A percentile compares a stretch with the other conserved stretches of the same genome.
Conservation (phyloP, 2,888 invertebrate genomes). For the Catocala nupta region DNA sequence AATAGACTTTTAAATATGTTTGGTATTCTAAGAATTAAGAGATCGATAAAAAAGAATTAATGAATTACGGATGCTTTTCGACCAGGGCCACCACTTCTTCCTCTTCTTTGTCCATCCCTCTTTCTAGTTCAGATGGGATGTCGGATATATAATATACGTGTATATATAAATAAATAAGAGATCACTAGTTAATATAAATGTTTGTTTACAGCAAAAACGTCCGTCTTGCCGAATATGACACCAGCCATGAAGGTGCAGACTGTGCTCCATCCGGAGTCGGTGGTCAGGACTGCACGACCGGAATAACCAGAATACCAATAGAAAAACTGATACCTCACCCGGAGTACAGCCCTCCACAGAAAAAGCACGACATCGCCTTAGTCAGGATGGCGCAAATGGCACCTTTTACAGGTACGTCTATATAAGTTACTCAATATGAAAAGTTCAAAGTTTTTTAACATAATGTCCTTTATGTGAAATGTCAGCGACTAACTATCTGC, state of each 20-base stretch:
- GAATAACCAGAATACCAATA: constrained; percentile 16
- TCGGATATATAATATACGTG: too few relatives aligned
- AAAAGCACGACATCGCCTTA: constrained; percentile 31
- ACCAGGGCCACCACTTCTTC: too few relatives aligned
- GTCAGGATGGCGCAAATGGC: constrained; percentile 26
- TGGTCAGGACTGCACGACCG: constrained; percentile 29
- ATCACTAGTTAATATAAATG: background rate
- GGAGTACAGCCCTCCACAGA: constrained; percentile 8
- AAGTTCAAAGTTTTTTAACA: too few relatives aligned
- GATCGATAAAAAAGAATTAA: too few relatives aligned
- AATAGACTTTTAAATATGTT: too few relatives aligned
- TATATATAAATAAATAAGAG: too few relatives aligned
- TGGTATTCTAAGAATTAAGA: too few relatives aligned
- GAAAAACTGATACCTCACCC: constrained; percentile 35
- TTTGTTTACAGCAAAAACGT: constrained; percentile 28
- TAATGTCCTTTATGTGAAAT: too few relatives aligned
- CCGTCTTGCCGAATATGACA: constrained; percentile 37
- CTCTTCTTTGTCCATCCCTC: too few relatives aligned
- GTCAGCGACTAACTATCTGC: too few relatives aligned
- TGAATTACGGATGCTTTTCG: too few relatives aligned
- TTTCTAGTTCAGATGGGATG: too few relatives aligned
- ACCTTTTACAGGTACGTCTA: constrained; percentile 22
- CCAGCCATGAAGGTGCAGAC: constrained; percentile 22
- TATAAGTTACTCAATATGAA: background rate
- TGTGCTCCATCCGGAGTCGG: constrained; percentile 12